These are phyloP conservation scores for Aricia artaxerxes DNA, from an alignment of 2,888 invertebrate species.

Conservation along the genomic window DNA sequence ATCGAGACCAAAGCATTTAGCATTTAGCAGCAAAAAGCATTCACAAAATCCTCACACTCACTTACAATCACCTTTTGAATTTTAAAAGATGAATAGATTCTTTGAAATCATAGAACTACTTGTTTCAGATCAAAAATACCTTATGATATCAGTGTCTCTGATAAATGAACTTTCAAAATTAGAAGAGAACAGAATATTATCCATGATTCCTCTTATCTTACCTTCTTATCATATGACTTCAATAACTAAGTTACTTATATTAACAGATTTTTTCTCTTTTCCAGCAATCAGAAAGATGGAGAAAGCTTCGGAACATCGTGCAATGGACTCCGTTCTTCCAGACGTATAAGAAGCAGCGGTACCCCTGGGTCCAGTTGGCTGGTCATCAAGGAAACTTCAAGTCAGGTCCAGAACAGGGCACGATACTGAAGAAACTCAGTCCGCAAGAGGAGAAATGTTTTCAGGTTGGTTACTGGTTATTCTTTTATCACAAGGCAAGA, in stretches of 20 bases:
- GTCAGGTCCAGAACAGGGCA: slow-evolving; percentile 95
- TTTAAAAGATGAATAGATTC: too few species aligned
- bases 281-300: slow-evolving; percentile 93
- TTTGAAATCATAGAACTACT: too few species aligned
- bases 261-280: slow-evolving; percentile 54
- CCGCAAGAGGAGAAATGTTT: slow-evolving; percentile 95
- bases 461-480: slow-evolving; percentile 67
- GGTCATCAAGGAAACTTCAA: slow-evolving; percentile 98
- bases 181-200: too few species aligned
- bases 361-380: slow-evolving; percentile 98
- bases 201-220: too few species aligned
- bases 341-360: slow-evolving; percentile 96
- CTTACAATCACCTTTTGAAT: too few species aligned
- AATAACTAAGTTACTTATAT: neutral
- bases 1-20: too few species aligned
- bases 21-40: too few species aligned
- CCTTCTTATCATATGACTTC: too few species aligned
- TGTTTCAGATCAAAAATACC: too few species aligned
- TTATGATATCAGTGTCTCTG: too few species aligned
- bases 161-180: too few species aligned
- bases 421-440: slow-evolving; percentile 95
- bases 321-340: slow-evolving; percentile 99
- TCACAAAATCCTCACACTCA: too few species aligned
- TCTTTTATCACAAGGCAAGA: neutral
- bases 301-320: slow-evolving; percentile 95